Evolutionary conservation across 2,113 vertebrate species (phyloP).

Genomic region (Ceyx cyanopectus): DNA sequence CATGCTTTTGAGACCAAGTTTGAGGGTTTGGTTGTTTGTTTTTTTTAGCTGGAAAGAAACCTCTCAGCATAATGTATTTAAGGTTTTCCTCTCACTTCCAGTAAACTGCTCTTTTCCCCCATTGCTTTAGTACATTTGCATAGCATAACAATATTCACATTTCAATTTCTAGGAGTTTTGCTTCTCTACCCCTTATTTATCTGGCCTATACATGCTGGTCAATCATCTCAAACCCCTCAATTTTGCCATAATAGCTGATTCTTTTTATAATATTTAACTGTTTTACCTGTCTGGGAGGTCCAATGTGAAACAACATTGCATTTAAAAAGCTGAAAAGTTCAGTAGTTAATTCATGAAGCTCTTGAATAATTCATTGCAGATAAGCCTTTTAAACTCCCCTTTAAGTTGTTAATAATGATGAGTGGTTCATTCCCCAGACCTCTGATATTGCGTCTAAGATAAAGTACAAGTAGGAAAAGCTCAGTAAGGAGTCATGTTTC

Average conservation of each 20-base stretch:
- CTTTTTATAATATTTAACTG: background rate
- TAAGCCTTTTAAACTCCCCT: background rate
- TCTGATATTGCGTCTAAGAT: background rate
- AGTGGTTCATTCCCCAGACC: background rate
- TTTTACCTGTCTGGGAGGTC: background rate
- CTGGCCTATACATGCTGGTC: background rate
- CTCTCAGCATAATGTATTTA: background rate
- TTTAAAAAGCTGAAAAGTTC: background rate
- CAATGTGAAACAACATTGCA: background rate
- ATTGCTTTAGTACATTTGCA: background rate
- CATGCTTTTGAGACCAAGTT: background rate
- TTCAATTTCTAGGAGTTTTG: background rate
- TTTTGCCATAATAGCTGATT: background rate
- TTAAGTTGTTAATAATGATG: background rate
- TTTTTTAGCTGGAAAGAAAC: background rate
- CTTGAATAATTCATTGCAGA: constrained; percentile 53
- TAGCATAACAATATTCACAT: background rate
- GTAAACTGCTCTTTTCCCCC: background rate
- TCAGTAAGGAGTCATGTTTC: background rate
- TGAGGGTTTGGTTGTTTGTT: background rate
- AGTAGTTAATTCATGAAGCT: constrained; percentile 7
- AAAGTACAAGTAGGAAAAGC: background rate
- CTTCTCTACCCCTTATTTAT: background rate
- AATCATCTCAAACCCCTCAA: background rate
- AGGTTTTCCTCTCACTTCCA: background rate